These are phyloP conservation scores for Malacoctenus gilli DNA, from an alignment of 2,797 vertebrate genomes.

Conservation along the genomic window DNA sequence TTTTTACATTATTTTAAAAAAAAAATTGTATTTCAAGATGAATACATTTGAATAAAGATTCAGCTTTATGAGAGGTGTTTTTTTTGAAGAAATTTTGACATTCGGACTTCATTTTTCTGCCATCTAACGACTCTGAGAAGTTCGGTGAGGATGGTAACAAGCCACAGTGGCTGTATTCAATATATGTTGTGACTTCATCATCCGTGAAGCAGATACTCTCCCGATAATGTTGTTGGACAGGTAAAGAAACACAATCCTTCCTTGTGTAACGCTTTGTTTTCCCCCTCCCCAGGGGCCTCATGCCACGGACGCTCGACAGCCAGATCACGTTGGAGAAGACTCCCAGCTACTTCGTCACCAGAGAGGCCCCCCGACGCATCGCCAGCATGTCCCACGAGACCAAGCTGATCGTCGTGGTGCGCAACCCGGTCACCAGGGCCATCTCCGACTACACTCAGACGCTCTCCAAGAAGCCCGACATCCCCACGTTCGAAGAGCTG, in stretches of 20 bases:
- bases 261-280: conserved; percentile 36
- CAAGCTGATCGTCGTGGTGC: conserved; percentile 95
- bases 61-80: too few species aligned
- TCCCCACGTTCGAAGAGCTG: conserved; percentile 93
- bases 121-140: too few species aligned
- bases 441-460: conserved; percentile 99
- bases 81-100: too few species aligned
- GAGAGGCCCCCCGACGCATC: conserved; percentile 90
- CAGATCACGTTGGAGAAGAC: conserved; percentile 99
- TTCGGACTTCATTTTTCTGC: too few species aligned
- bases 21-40: too few species aligned
- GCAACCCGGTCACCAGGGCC: conserved; percentile 94
- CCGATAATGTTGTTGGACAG: conserved; percentile 30
- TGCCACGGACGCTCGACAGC: conserved; percentile 92
- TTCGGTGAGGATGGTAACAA: too few species aligned
- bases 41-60: too few species aligned
- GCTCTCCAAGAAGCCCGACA: conserved; percentile 94
- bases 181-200: conserved; percentile 11
- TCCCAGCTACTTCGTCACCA: conserved; percentile 96
- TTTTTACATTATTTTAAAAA: too few species aligned
- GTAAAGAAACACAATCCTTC: conserved; percentile 32
- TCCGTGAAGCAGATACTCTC: conserved; percentile 24
- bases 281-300: conserved; percentile 85
- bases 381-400: conserved; percentile 91
- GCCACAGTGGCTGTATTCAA: too few species aligned